These are phyloP conservation scores for Actinia equina DNA, from an alignment of 64 coral and sea anemone genomes.

Conservation along the genomic window DNA sequence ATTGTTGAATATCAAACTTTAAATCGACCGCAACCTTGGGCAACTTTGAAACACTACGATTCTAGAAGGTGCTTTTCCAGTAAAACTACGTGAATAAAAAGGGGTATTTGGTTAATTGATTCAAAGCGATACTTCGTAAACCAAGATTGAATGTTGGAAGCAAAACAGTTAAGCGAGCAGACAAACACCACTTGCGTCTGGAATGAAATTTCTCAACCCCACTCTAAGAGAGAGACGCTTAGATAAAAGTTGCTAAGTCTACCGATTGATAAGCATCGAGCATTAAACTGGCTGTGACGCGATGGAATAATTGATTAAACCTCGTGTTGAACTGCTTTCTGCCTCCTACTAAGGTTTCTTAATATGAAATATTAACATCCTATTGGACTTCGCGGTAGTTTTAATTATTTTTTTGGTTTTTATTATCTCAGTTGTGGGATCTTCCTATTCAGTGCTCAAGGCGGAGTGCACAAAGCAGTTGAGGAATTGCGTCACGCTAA, in stretches of 20 bases:
- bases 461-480: neutral
- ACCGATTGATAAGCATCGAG: neutral
- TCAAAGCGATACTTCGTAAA: neutral
- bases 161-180: neutral
- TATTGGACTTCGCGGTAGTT: neutral
- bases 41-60: neutral
- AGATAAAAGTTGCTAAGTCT: neutral
- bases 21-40: neutral
- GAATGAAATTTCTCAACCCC: neutral
- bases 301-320: neutral
- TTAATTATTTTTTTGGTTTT: neutral
- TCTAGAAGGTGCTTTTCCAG: neutral
- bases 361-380: neutral
- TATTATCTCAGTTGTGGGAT: neutral
- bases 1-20: neutral
- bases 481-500: neutral
- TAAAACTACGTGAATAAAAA: neutral
- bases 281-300: neutral
- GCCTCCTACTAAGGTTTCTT: neutral
- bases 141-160: neutral
- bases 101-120: neutral
- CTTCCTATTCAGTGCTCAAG: neutral
- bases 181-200: neutral
- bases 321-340: neutral
- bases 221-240: neutral